Evolutionary conservation across 1,140 invertebrate genomes (phyloP), one percentile per base, ranked within the genome.

Genomic region (Bombus affinis): DNA sequence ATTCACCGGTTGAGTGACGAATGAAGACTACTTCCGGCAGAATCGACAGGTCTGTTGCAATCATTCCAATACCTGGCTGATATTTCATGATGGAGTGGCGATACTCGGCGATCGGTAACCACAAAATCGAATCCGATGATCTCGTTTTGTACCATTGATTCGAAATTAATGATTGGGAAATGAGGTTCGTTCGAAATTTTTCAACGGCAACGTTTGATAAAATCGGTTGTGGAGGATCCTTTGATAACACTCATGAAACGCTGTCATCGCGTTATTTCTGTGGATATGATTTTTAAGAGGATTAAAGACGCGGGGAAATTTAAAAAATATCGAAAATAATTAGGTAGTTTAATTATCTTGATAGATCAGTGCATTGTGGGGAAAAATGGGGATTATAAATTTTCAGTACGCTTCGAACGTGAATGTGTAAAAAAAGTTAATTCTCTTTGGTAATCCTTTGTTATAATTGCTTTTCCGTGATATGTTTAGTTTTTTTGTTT

Each of bases 1-100:
- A 77, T 77, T 77, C 59, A 15, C 10, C 53, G 75, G 53, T 32
- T 39, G 66, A 80, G 76, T 80, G 76, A 72, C 65, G 83, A 85
- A 80, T 72, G 83, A 85, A 85, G 68, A 85, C 83, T 79, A 85
- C 83, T 85, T 85, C 83, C 83, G 76, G 83, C 76, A 62, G 76
- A 47, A 72, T 72, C 57, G 83, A 72, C 76, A 85, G 57, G 76
- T 37, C 75, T 47, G n/a, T 71, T 72, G 76, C 66, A 62, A 85
- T 85, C 83, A 22, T 62, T 80, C 53, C 53, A 39, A 22, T 47
- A 9, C 35, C 35, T 15, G 53, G 80, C 35, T 82, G 82, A 86
- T 86, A 86, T 82, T 86, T 86, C 84, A 85, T 57, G 12, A 59
- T 5, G 28, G 4, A 81, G 42, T 44, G 25, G 28, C 72, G 62